phyloP scores from a whole-genome alignment of 2,797 vertebrate species.

The Macroramphosus scolopax region DNA sequence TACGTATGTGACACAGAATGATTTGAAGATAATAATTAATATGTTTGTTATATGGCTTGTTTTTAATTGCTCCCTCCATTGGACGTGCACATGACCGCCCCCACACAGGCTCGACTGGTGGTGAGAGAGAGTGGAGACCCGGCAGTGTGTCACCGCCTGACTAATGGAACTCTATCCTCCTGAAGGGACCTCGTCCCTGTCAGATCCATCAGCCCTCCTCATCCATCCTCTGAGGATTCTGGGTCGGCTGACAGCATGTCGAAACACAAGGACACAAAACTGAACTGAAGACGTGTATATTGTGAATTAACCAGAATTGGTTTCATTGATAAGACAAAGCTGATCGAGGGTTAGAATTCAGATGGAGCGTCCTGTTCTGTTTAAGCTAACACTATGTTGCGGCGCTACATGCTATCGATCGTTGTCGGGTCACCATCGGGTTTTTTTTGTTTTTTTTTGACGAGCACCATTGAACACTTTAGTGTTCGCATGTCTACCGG shows the following conservation, averaged over 20 bases:
- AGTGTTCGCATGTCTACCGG: slow-evolving; percentile 10
- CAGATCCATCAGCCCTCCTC: slow-evolving; percentile 45
- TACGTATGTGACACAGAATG: too few relatives aligned
- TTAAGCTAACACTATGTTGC: neutral
- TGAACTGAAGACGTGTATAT: too few relatives aligned
- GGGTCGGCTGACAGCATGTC: neutral
- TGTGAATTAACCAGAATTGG: too few relatives aligned
- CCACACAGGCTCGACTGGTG: slow-evolving; percentile 2
- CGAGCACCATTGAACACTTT: slow-evolving; percentile 11
- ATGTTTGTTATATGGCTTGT: too few relatives aligned
- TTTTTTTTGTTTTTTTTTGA: too few relatives aligned
- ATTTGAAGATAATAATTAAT: too few relatives aligned
- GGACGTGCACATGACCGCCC: too few relatives aligned
- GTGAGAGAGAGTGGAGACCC: slow-evolving; percentile 7
- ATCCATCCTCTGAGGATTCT: slow-evolving; percentile 31
- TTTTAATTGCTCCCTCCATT: too few relatives aligned
- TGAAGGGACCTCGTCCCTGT: slow-evolving; percentile 61
- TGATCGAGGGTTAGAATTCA: too few relatives aligned
- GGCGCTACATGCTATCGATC: slow-evolving; percentile 13
- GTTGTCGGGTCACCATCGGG: slow-evolving; percentile 19
- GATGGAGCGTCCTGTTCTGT: too few relatives aligned
- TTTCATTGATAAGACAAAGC: too few relatives aligned
- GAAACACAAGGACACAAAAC: neutral
- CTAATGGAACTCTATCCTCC: slow-evolving; percentile 64
- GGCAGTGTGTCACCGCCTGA: slow-evolving; percentile 61